Evolutionary conservation across 2,113 vertebrate species (phyloP), one percentile per base, ranked within the genome.

Genomic region (Montifringilla adamsi): DNA sequence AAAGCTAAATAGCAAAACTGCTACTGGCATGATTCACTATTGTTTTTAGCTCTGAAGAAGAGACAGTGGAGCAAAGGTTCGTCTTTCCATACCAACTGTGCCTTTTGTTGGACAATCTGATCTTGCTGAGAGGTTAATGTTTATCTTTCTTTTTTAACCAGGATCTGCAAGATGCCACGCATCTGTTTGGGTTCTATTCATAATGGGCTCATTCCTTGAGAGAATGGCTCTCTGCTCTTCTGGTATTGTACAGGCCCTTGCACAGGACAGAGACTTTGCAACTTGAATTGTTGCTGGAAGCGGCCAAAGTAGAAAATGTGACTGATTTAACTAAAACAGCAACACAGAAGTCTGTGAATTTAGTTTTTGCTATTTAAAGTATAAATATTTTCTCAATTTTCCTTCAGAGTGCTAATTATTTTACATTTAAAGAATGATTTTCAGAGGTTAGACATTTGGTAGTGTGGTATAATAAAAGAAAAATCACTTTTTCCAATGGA

Each of bases 41-140:
- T 88, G 86, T 96, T 96, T 95, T 97, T 90, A 94, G 88, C 79
- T 89, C 82, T 81, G 68, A 90, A 93, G 47, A 74, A 26, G 55
- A 93, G 47, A 86, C 56, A 50, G 67, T 55, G 47, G 47, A 90
- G 83, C 56, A 75, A 85, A 85, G 82, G 85, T 93, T 95, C 76
- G 15, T 95, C 85, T 93, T 95, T 74, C 79, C 47, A 5, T 47
- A 60, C 47, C 75, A 96, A n/a, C 47, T 93, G 59, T 8, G 0
- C 78, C 76, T 88, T 95, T 93, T 88, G 66, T 92, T 70, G 64
- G 87, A 86, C 41, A 67, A 4, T 52, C 63, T 93, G 87, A 58
- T 85, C 64, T 37, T 88, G 80, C 46, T 83, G 72, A 86, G 82
- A 73, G 43, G 43, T 83, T 91, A 88, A 77, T 58, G 39, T 74